Evolutionary conservation across 2,888 invertebrate species (phyloP), one percentile per base, ranked within the genome.

Genomic region (Nysson spinosus): DNA sequence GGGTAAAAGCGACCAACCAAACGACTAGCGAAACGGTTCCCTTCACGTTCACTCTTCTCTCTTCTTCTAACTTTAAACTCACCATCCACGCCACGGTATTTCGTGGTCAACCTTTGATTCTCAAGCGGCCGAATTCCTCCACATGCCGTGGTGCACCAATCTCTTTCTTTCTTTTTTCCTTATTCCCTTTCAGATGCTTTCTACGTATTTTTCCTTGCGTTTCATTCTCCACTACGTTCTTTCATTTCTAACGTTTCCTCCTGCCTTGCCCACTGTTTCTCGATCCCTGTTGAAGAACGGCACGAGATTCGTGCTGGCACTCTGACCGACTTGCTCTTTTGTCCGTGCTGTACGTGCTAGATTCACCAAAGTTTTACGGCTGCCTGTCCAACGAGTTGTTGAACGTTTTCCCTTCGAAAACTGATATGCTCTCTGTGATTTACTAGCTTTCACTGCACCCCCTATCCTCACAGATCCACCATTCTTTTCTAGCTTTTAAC

Each of bases 21-120:
- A 26, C 6, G 44, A 28, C 43, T n/a, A n/a, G n/a, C 42, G 14
- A 40, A 2, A n/a, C 22, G 2, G 20, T 19, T 52, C 16, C 42
- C 35, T 47, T 34, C 43, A n/a, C 51, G 17, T 34, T 19, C 42
- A 11, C 20, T 11, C 37, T 14, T 40, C 39, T 34, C 24, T 19
- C 52, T 11, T n/a, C 20, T 22, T 32, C 32, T n/a, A 17, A 26
- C 4, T 20, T 42, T 19, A 5, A 19, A 39, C 34, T 26, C 19
- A 46, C 34, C 42, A 43, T 47, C 56, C 40, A 37, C 54, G 40
- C 28, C 70, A 50, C 32, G 47, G 44, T 55, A 66, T 68, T 73
- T 78, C 51, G 76, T 52, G 76, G 79, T 71, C 57, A 64, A 69
- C 62, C 78, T 79, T 79, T 79, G 78, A 76, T 79, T 75, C 71